A percentile compares a stretch with the other conserved stretches of the same genome.
phyloP scores from a whole-genome alignment of 2,888 invertebrate genomes.

The Leucophenga maculata region DNA sequence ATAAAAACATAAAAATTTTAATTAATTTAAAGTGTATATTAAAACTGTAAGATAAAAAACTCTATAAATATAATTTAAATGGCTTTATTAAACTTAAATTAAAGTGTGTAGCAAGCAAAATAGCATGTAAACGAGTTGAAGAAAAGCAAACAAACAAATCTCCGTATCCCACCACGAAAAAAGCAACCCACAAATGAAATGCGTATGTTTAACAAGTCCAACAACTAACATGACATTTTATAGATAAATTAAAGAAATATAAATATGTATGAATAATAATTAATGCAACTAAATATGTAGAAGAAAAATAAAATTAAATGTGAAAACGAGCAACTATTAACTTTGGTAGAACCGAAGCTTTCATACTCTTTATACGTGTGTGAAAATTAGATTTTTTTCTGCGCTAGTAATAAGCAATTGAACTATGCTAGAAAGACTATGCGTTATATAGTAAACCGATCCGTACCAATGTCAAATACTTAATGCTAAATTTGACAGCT shows the following conservation, averaged over 20 bases:
- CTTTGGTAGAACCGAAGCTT: constrained; percentile 1
- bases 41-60: constrained; percentile 49
- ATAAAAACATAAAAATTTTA: constrained; percentile 48
- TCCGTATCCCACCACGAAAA: constrained; percentile 59
- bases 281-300: constrained; percentile 30
- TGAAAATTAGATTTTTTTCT: background rate
- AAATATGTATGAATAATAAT: constrained; percentile 27
- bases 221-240: constrained; percentile 26
- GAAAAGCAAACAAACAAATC: constrained; percentile 47
- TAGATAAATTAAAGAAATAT: constrained; percentile 40
- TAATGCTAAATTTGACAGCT: no score
- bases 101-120: constrained; percentile 31
- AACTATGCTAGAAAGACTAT: no score
- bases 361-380: constrained; percentile 1
- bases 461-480: no score
- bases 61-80: constrained; percentile 45
- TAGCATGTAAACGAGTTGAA: constrained; percentile 33
- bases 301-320: constrained; percentile 6
- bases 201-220: background rate
- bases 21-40: constrained; percentile 40
- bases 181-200: constrained; percentile 55
- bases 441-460: no score
- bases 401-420: no score
- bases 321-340: background rate
- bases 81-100: constrained; percentile 9